Percentiles rank a stretch among this genome's conserved stretches.
Evolutionary conservation across 2,888 invertebrate genomes (phyloP).

Genomic region (Apantesis nais): DNA sequence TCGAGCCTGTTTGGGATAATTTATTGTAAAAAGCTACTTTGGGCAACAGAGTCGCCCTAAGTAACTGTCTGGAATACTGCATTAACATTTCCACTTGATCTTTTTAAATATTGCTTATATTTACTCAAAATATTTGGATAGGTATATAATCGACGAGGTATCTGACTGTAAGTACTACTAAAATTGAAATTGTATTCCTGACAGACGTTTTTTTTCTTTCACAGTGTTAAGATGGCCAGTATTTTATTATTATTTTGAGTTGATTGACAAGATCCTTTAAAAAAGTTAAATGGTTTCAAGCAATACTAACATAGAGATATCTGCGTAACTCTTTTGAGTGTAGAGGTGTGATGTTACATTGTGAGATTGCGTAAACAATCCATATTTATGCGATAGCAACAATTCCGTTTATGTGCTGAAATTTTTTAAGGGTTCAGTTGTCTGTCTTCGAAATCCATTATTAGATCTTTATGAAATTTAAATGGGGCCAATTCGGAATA

Average conservation of each 20-base stretch:
- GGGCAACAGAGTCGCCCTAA: constrained; percentile 39
- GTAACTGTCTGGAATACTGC: constrained; percentile 40
- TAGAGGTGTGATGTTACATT: too few species aligned
- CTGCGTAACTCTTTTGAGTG: too few species aligned
- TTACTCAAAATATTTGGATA: neutral
- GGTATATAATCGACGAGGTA: neutral
- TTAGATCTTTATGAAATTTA: too few species aligned
- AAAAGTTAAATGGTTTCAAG: too few species aligned
- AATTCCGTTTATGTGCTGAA: too few species aligned
- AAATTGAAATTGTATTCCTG: neutral
- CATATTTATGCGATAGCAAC: too few species aligned
- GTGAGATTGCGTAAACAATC: too few species aligned
- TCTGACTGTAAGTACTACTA: neutral
- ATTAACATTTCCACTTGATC: constrained; percentile 32
- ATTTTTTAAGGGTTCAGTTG: too few species aligned
- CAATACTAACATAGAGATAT: too few species aligned
- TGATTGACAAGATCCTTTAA: too few species aligned
- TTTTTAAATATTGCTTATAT: neutral
- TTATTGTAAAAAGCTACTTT: constrained; percentile 45
- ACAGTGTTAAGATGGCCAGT: neutral
- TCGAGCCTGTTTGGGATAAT: constrained; percentile 54
- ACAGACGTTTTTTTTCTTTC: neutral
- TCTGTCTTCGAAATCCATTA: too few species aligned
- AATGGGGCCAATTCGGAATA: too few species aligned
- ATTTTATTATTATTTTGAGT: neutral